Evolutionary conservation across 2,888 invertebrate species (phyloP).

Genomic region (Drosophila nigricruria): DNA sequence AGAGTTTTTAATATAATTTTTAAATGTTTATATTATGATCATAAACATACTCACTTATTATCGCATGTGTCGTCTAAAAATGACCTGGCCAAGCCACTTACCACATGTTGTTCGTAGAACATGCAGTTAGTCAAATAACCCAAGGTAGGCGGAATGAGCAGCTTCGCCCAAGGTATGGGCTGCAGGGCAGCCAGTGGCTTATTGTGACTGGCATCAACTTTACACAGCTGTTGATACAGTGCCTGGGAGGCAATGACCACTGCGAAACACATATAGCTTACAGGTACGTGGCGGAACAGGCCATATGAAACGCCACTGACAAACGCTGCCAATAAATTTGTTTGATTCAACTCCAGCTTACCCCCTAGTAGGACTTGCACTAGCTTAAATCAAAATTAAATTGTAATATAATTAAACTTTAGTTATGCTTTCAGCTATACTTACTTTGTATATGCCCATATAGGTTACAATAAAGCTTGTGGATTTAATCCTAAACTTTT

Average conservation of each 20-base stretch:
- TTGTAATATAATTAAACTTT: neutral
- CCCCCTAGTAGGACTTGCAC: constrained; percentile 39
- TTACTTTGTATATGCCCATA: constrained; percentile 57
- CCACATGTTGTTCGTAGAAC: constrained; percentile 26
- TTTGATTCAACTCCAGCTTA: constrained; percentile 3
- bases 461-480: constrained; percentile 55
- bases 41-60: constrained; percentile 37
- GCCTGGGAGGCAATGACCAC: constrained; percentile 59
- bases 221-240: constrained; percentile 54
- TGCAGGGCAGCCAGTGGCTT: constrained; percentile 30
- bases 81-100: constrained; percentile 39
- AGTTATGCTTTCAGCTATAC: neutral
- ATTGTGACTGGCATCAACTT: neutral
- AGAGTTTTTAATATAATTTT: neutral
- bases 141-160: constrained; percentile 56
- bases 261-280: constrained; percentile 52
- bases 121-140: constrained; percentile 56
- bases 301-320: constrained; percentile 55
- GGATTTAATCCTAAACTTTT: constrained; percentile 40
- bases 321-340: constrained; percentile 53
- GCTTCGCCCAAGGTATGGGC: constrained; percentile 50
- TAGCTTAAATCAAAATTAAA: constrained; percentile 24
- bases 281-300: constrained; percentile 31
- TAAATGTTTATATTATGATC: neutral
- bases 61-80: constrained; percentile 57